Conservation (phyloP, 2,797 vertebrate species). For the Semaprochilodus insignis region DNA sequence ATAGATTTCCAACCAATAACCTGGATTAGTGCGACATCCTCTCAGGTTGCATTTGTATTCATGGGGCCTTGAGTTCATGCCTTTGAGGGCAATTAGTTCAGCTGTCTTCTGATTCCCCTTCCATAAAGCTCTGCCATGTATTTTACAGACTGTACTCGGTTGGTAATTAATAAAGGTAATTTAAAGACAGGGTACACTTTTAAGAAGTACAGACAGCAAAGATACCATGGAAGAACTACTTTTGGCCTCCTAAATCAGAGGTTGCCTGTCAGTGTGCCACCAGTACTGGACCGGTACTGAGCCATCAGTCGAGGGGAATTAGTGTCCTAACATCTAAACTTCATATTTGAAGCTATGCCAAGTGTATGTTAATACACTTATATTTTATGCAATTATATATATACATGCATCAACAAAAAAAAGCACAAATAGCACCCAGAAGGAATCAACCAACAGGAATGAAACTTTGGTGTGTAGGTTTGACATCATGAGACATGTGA, state of each 20-base stretch:
- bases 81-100: slow-evolving; percentile 10
- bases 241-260: neutral
- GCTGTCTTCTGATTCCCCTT: slow-evolving; percentile 42
- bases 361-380: too few relatives aligned
- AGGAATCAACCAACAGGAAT: too few relatives aligned
- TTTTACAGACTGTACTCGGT: slow-evolving; percentile 23
- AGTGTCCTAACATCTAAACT: too few relatives aligned
- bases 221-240: neutral
- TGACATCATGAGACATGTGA: too few relatives aligned
- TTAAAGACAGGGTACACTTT: slow-evolving; percentile 12
- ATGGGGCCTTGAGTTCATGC: neutral
- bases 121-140: slow-evolving; percentile 33
- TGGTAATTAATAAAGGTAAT: slow-evolving; percentile 38
- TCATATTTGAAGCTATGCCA: too few relatives aligned
- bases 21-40: slow-evolving; percentile 25
- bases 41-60: slow-evolving; percentile 52
- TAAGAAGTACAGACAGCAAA: neutral
- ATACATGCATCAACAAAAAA: too few relatives aligned
- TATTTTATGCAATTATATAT: too few relatives aligned
- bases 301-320: too few relatives aligned
- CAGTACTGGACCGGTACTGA: too few relatives aligned
- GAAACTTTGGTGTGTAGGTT: too few relatives aligned
- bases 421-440: too few relatives aligned
- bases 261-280: too few relatives aligned
- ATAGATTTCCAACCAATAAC: slow-evolving; percentile 44